phyloP scores from a whole-genome alignment of 2,113 vertebrate species.

The Stomatorhinus ivindoensis region DNA sequence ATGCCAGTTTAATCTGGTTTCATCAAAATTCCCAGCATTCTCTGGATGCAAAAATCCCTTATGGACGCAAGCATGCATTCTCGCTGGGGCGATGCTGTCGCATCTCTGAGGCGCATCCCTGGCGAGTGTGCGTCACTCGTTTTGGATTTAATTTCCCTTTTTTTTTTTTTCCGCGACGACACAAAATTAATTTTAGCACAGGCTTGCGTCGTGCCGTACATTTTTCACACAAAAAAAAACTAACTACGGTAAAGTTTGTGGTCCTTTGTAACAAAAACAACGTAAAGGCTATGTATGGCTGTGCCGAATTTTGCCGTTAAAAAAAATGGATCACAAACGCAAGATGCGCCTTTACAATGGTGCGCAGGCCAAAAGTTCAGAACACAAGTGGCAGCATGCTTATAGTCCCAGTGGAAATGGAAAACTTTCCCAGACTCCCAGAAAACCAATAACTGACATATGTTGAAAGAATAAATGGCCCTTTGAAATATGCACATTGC shows the following conservation, averaged over 20 bases:
- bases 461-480: not conserved
- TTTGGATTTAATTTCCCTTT: not conserved
- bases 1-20: not conserved
- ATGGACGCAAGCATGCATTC: not conserved
- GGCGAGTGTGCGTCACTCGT: not conserved
- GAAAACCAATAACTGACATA: not conserved
- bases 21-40: constrained; percentile 1
- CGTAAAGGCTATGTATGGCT: not conserved
- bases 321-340: not conserved
- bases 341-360: not conserved
- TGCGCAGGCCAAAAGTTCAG: not conserved
- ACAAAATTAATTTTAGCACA: constrained; percentile 5
- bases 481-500: not conserved
- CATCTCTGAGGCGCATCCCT: not conserved
- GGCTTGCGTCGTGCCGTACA: not conserved
- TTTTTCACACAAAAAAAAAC: not conserved
- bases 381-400: not conserved
- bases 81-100: not conserved
- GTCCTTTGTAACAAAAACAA: not conserved
- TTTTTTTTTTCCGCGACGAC: not conserved
- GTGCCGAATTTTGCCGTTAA: not conserved
- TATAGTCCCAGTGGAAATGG: not conserved
- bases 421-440: not conserved
- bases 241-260: not conserved
- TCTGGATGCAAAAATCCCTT: not conserved